Base-by-base conservation (phyloP, 1,140 invertebrate genomes). In the Lucilia cuprina region DNA sequence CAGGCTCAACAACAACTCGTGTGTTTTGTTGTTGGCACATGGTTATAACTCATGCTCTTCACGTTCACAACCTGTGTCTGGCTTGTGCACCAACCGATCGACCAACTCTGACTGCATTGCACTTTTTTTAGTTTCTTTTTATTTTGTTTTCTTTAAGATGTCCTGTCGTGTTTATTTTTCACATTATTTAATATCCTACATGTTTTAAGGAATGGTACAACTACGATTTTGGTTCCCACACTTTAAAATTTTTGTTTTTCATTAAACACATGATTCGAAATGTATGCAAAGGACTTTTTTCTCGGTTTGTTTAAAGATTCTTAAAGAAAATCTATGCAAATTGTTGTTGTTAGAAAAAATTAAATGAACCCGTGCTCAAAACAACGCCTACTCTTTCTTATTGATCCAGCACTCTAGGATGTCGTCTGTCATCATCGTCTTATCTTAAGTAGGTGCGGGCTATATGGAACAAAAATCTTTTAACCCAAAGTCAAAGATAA, bases 121-220 rank as follows among this genome's bases (percentile, higher is more conserved):
- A 50, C 41, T 77, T 17, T 77, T 41, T 35, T n/a, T 5, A 41
- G 41, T 74, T 34, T 74, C 70, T 74, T 19, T 74, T n/a, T 35
- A 4, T 19, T 74, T n/a, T 35, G 4, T 35, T 41, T 77, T 35
- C 74, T 80, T 49, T 87, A 87, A 89, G 88, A 89, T 89, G 89
- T 89, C 88, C 88, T 89, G 88, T 87, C 86, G 88, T 89, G 88
- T 89, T 89, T 89, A 88, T 88, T 89, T 87, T 89, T 84, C 87
- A 87, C 88, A 85, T 87, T 89, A 88, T 87, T 89, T 86, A 88
- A 88, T 87, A 82, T 49, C 41, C 41, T 80, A 9, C n/a, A 25
- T 60, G 34, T 41, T 78, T 30, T 30, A 30, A 30, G 13, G 9
- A 78, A 78, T 41, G 35, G 41, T 41, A 41, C 0, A 55, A 7